phyloP scores from a whole-genome alignment of 2,797 vertebrate genomes.

The Pseudopleuronectes americanus region DNA sequence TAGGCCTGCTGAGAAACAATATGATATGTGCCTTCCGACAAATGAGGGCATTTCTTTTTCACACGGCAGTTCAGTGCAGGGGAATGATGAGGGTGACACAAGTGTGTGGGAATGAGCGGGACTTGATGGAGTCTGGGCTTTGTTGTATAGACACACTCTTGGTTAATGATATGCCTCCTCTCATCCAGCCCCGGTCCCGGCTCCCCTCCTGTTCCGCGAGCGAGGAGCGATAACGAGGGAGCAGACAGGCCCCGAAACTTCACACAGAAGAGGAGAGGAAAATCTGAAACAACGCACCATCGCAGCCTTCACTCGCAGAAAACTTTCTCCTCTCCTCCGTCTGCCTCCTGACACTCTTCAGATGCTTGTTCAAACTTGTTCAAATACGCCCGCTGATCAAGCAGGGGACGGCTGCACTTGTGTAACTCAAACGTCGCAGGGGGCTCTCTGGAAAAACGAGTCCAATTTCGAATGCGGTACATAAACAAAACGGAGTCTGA shows the following conservation, averaged over 20 bases:
- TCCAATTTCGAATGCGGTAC: constrained; percentile 40
- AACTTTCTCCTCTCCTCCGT: constrained; percentile 59
- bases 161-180: constrained; percentile 76
- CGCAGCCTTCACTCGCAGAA: constrained; percentile 56
- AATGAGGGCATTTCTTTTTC: constrained; percentile 61
- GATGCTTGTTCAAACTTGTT: constrained; percentile 65
- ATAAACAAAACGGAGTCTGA: constrained; percentile 55
- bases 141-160: constrained; percentile 74
- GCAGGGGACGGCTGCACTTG: constrained; percentile 49
- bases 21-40: constrained; percentile 52
- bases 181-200: constrained; percentile 56
- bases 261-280: constrained; percentile 65
- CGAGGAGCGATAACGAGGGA: constrained; percentile 73
- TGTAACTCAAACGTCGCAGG: constrained; percentile 42
- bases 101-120: constrained; percentile 66
- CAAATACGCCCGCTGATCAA: constrained; percentile 64
- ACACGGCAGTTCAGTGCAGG: constrained; percentile 50
- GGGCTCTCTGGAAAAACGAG: constrained; percentile 43
- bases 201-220: constrained; percentile 54
- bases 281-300: constrained; percentile 60
- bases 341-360: constrained; percentile 47
- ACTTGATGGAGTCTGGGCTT: constrained; percentile 72
- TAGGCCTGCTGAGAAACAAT: constrained; percentile 45
- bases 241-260: constrained; percentile 69
- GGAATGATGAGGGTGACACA: constrained; percentile 63